These are phyloP conservation scores for Girardinus metallicus DNA, from an alignment of 2,797 vertebrate genomes.

Conservation along the genomic window DNA sequence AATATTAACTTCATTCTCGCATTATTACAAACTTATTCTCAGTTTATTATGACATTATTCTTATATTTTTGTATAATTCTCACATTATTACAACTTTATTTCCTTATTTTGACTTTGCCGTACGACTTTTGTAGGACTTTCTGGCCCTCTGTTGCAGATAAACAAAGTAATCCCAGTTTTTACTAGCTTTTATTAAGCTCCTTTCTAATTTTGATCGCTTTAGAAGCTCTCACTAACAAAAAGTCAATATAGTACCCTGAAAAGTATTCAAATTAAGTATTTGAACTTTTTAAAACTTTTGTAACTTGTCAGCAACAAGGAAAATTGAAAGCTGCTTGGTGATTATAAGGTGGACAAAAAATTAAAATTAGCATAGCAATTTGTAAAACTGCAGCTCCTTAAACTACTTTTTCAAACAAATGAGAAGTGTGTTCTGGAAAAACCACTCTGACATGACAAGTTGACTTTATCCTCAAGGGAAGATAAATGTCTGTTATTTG, in stretches of 20 bases:
- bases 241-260: neutral
- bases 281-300: neutral
- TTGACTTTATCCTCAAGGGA: constrained; percentile 1
- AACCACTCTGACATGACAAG: neutral
- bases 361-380: neutral
- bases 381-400: neutral
- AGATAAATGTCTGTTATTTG: neutral
- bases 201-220: constrained; percentile 26
- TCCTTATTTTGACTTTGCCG: too few species aligned
- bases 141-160: too few species aligned
- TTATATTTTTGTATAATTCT: neutral
- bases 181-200: constrained; percentile 2
- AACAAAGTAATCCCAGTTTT: neutral
- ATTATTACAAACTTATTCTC: too few species aligned
- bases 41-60: neutral
- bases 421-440: neutral
- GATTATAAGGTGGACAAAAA: neutral
- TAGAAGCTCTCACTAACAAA: neutral
- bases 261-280: neutral
- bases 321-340: neutral
- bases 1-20: neutral
- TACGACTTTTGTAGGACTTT: too few species aligned
- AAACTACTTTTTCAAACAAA: neutral
- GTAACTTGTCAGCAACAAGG: neutral
- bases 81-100: too few species aligned